A percentile compares a stretch with the other conserved stretches of the same genome.
phyloP scores from a whole-genome alignment of 2,888 invertebrate species.

The Julus scanicus region DNA sequence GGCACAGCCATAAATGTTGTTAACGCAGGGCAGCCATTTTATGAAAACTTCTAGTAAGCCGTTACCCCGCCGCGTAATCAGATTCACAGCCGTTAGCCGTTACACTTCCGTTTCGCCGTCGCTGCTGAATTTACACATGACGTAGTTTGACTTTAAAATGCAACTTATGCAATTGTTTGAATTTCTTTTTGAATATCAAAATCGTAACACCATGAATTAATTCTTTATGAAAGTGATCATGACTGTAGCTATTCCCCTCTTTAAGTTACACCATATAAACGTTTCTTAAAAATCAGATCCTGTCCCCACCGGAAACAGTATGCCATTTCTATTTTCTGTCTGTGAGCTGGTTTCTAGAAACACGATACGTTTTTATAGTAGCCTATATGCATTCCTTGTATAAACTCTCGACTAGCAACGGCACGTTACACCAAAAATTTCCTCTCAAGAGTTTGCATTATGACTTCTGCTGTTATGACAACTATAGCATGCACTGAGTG shows the following conservation, averaged over 20 bases:
- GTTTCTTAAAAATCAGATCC: not conserved
- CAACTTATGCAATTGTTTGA: not conserved
- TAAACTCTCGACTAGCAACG: not conserved
- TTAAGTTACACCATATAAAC: slow-evolving; percentile 2
- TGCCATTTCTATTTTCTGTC: slow-evolving; percentile 27
- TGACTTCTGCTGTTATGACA: slow-evolving; percentile 23
- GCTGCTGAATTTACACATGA: too few species aligned
- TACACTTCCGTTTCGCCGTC: too few species aligned
- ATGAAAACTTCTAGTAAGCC: too few species aligned
- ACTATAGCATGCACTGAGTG: slow-evolving; percentile 14
- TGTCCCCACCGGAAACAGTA: slow-evolving; percentile 27
- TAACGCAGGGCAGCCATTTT: too few species aligned
- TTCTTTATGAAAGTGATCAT: not conserved
- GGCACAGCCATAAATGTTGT: too few species aligned
- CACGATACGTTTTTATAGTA: not conserved
- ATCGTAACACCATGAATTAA: not conserved
- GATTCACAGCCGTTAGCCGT: too few species aligned
- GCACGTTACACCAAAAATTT: not conserved
- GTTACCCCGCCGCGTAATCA: too few species aligned
- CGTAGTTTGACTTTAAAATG: too few species aligned
- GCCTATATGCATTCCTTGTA: slow-evolving; percentile 10
- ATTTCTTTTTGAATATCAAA: not conserved
- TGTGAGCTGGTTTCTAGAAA: slow-evolving; percentile 26
- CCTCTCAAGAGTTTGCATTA: not conserved
- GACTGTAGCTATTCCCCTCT: slow-evolving; percentile 5